Base-by-base conservation (phyloP, 2,113 vertebrate genomes). In the Miniopterus natalensis region DNA sequence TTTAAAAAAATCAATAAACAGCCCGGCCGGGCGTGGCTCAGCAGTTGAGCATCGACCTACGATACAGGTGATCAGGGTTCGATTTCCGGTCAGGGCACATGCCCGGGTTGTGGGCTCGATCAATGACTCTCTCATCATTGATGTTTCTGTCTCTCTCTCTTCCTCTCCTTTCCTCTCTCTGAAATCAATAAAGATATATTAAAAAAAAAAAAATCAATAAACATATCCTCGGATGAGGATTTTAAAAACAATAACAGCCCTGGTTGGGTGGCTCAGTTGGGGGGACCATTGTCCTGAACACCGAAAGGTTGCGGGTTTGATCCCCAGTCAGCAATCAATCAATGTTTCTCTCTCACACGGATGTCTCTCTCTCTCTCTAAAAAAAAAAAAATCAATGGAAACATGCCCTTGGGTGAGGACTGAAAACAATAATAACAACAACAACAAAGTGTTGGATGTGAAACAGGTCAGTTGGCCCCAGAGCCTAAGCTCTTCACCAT, bases 401-500 rank as follows among this genome's bases (percentile, higher is more conserved):
- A 65, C 63, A 65, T 65, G 63, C 29, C 29, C 61, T 31, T 2
- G 2, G 29, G 63, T 65, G 29, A 65, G 27, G 63, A 65, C 15
- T 65, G 23, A 31, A 31, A 31, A 63, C 14, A 31, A 63, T 63
- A 63, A 63, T 31, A 63, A 65, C 7, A 66, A 66, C 12, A 25
- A 70, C 21, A 87, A 91, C 9, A 63, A 92, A 68, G 20, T 13
- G 20, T 81, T 71, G 87, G 25, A 65, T 70, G 13, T 88, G 6
- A 95, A 88, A 94, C 31, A 81, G 31, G 21, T 84, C 25, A 75
- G 53, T 4, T 95, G 79, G 83, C 12, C 53, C 40, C 42, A n/a
- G 51, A 51, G 18, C n/a, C 63, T 73, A 73, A 90, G 15, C 25
- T 75, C 51, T 92, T 93, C 90, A 90, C 53, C 17, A 86, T 57